Conservation (phyloP, 1,140 invertebrate species). For the Tetramorium alpestre region DNA sequence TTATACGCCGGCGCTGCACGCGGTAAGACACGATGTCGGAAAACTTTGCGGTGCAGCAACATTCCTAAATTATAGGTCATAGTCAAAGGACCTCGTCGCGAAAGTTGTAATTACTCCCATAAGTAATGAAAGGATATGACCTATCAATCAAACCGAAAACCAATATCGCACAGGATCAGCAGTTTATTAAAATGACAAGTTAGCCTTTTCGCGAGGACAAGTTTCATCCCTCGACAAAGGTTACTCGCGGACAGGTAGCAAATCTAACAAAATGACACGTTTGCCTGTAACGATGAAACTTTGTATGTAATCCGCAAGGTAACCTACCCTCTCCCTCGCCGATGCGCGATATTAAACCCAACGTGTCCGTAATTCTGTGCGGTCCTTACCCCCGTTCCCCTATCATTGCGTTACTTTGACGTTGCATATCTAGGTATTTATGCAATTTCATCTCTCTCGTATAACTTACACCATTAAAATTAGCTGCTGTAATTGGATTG, state of each 20-base stretch:
- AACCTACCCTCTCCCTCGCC: not conserved
- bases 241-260: constrained; percentile 23
- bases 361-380: constrained; percentile 51
- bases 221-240: constrained; percentile 14
- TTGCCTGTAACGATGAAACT: constrained; percentile 65
- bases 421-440: constrained; percentile 31
- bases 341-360: constrained; percentile 60
- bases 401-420: not conserved
- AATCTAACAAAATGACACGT: constrained; percentile 55
- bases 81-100: not conserved
- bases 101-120: constrained; percentile 41
- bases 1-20: not conserved
- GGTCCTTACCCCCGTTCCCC: not conserved
- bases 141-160: constrained; percentile 36
- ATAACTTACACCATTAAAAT: constrained; percentile 44
- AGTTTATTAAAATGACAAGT: constrained; percentile 40
- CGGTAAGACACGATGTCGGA: not conserved
- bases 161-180: not conserved
- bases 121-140: constrained; percentile 32
- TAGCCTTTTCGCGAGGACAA: constrained; percentile 23
- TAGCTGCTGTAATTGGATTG: constrained; percentile 47
- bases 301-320: constrained; percentile 56
- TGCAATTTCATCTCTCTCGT: constrained; percentile 47
- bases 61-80: constrained; percentile 23
- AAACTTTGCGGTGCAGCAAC: constrained; percentile 17